These are phyloP conservation scores for Botrylloides violaceus DNA, from an alignment of 23 tunicate species.

Conservation along the genomic window DNA sequence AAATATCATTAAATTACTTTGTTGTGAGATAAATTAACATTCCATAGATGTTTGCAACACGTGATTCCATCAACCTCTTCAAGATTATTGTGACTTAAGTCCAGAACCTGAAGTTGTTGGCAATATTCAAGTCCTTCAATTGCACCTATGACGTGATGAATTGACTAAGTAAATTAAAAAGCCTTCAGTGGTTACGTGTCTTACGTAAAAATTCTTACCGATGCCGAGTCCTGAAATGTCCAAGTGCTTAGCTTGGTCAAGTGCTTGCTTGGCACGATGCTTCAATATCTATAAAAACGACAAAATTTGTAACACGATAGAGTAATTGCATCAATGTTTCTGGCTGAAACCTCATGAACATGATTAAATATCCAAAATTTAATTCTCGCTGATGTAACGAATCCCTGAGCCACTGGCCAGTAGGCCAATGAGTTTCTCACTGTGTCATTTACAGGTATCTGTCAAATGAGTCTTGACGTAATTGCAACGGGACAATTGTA, in stretches of 20 bases:
- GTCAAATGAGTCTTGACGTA: no score
- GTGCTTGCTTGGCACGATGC: conserved; percentile 39
- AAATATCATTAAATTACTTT: conserved; percentile 21
- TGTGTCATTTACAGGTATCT: no score
- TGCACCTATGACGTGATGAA: conserved; percentile 33
- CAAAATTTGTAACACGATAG: no score
- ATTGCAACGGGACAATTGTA: no score
- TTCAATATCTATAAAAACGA: conserved; percentile 39
- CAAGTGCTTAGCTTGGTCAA: conserved; percentile 30
- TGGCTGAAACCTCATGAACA: no score
- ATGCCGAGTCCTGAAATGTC: conserved; percentile 70
- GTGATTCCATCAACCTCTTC: conserved; percentile 78
- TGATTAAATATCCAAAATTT: no score
- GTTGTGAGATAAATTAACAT: conserved; percentile 58
- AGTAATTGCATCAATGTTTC: no score
- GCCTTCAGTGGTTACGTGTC: no score
- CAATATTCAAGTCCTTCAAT: conserved; percentile 52
- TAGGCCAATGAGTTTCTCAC: no score
- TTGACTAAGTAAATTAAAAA: neutral
- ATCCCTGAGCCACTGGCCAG: no score
- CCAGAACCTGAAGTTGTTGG: conserved; percentile 48
- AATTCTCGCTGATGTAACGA: no score
- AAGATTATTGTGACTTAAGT: conserved; percentile 60
- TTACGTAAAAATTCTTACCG: conserved; percentile 33
- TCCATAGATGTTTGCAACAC: conserved; percentile 71